Base-by-base conservation (phyloP, 2,113 vertebrate genomes). In the Archocentrus centrarchus region DNA sequence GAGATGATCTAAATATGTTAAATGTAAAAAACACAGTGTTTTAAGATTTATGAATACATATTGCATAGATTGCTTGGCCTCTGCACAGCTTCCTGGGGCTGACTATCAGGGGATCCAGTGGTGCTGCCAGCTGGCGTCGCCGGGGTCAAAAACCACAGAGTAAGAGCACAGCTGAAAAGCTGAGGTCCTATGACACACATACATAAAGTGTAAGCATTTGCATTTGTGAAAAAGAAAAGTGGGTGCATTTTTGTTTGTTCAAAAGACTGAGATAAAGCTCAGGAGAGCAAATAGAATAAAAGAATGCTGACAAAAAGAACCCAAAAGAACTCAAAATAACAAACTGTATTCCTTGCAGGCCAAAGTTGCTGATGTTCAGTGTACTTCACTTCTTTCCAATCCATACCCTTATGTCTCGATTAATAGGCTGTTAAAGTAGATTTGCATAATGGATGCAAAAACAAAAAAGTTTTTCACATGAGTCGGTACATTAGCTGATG, bases 291-390 rank as follows among this genome's bases (percentile, higher is more conserved):
- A 79, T 58, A 83, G 88, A 83, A 78, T 24, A 85, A 88, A 61
- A 81, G 58, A 87, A 75, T 81, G 89, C 90, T 94, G 91, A 93
- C 90, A 53, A 78, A 50, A 79, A 77, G 59, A 88, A 88, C 63
- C 75, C 53, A 59, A 35, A 85, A 89, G 47, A 84, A 75, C 47
- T 79, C 70, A 77, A 58, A 82, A 80, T 88, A 92, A 91, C 79
- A 61, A 81, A 86, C 81, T 55, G 22, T 85, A 89, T 91, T 93
- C 90, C 90, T 91, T 44, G 75, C 78, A 80, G 90, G 86, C 77
- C 81, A 89, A 88, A 92, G 84, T 77, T 92, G 91, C 93, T 93
- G 90, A 93, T 91, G 83, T 82, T 73, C 17, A 2, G 17, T 22
- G 59, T 81, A 57, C 80, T 80, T 84, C 55, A 11, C 47, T 81